phyloP scores from a whole-genome alignment of 1,140 invertebrate genomes.

The Aphaenogaster floridana region DNA sequence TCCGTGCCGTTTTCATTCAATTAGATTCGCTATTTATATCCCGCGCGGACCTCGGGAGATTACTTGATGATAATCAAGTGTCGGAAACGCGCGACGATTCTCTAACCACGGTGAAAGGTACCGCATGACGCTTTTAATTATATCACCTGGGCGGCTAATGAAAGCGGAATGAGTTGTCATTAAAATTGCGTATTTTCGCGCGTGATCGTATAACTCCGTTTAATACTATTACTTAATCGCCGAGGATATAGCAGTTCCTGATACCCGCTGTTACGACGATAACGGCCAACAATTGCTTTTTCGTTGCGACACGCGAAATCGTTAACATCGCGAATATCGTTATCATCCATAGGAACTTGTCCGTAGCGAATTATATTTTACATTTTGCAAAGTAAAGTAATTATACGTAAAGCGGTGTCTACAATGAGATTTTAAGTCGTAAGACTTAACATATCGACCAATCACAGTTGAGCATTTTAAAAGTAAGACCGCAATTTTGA shows the following conservation, averaged over 20 bases:
- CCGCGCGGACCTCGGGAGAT: slow-evolving; percentile 1
- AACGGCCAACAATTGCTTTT: background rate
- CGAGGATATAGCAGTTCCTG: no score
- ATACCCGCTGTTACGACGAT: background rate
- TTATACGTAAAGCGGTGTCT: background rate
- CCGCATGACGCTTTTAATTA: slow-evolving; percentile 48
- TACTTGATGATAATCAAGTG: slow-evolving; percentile 36
- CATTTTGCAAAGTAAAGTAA: background rate
- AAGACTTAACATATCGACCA: no score
- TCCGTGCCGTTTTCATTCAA: slow-evolving; percentile 51
- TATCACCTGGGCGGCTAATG: slow-evolving; percentile 23
- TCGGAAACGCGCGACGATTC: slow-evolving; percentile 28
- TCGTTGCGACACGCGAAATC: background rate
- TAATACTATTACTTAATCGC: background rate
- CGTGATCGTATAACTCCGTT: slow-evolving; percentile 14
- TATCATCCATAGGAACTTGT: background rate
- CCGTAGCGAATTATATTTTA: background rate
- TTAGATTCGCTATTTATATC: slow-evolving; percentile 53
- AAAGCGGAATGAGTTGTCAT: slow-evolving; percentile 32
- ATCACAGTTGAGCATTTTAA: no score
- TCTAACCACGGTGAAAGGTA: slow-evolving; percentile 22
- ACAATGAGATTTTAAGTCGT: no score
- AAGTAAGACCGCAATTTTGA: no score
- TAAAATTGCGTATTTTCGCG: slow-evolving; percentile 42
- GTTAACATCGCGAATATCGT: background rate